A percentile compares a stretch with the other conserved stretches of the same genome.
Conservation (phyloP, 2,888 invertebrate genomes). For the Chelonus formosanus region DNA sequence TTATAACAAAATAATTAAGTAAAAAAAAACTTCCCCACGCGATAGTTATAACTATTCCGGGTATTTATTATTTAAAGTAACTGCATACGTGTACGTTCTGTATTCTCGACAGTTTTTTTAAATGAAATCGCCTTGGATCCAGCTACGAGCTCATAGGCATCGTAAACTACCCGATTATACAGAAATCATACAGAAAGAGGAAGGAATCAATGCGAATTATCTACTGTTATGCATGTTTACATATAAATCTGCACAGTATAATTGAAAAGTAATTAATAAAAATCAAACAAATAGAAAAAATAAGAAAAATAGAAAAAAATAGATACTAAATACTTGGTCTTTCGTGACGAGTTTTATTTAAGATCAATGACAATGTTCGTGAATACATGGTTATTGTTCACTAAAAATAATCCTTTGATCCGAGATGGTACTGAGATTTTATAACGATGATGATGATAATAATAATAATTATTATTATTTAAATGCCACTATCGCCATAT, state of each 20-base stretch:
- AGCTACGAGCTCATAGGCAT: conserved; percentile 58
- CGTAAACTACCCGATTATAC: conserved; percentile 49
- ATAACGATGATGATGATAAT: background rate
- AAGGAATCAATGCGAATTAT: conserved; percentile 44
- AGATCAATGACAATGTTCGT: conserved; percentile 5
- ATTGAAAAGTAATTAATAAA: conserved; percentile 9
- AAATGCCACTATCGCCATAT: conserved; percentile 51
- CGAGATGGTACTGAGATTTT: conserved; percentile 31
- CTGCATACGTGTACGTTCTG: conserved; percentile 60
- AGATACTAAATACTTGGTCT: too few relatives aligned
- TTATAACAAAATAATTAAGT: background rate
- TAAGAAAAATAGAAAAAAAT: conserved; percentile 2
- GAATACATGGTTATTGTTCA: conserved; percentile 4
- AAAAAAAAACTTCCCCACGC: background rate
- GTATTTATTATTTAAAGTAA: conserved; percentile 39
- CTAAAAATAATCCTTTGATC: conserved; percentile 5
- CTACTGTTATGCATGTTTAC: conserved; percentile 34
- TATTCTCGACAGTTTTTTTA: conserved; percentile 63
- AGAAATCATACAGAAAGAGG: conserved; percentile 54
- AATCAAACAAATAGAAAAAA: conserved; percentile 3
- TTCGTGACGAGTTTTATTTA: conserved; percentile 7
- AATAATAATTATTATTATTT: conserved; percentile 14
- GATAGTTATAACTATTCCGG: conserved; percentile 15
- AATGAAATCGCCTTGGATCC: conserved; percentile 58
- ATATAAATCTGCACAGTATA: conserved; percentile 11